These are phyloP conservation scores for Malurus alboscapulatus DNA, from an alignment of 2,113 vertebrate genomes.

Conservation along the genomic window DNA sequence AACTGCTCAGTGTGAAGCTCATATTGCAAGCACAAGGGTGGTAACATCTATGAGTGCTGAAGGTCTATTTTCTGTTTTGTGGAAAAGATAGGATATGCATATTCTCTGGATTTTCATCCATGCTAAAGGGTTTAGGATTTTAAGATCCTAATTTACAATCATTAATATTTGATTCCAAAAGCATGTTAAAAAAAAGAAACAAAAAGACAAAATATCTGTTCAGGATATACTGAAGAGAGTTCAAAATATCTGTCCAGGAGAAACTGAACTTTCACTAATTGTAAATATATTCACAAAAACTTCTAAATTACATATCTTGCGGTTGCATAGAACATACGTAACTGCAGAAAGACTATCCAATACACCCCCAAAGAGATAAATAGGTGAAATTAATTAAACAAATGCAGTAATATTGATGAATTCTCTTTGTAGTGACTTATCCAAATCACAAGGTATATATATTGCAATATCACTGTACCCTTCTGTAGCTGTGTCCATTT, in stretches of 20 bases:
- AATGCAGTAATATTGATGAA: background rate
- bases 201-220: background rate
- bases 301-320: background rate
- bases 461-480: background rate
- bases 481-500: background rate
- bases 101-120: background rate
- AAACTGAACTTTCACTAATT: background rate
- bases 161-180: background rate
- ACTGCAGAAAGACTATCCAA: background rate
- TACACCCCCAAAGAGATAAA: background rate
- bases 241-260: background rate
- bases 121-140: background rate
- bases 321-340: background rate
- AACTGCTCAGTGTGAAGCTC: background rate
- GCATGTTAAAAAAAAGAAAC: background rate
- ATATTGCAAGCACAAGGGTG: background rate
- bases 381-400: background rate
- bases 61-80: background rate
- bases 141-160: background rate
- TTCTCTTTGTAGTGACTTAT: background rate
- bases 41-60: background rate
- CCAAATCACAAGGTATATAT: background rate
- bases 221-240: background rate
- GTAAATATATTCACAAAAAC: background rate
- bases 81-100: background rate